Evolutionary conservation across 1,140 invertebrate genomes (phyloP), one percentile per base, ranked within the genome.

Genomic region (Zophobas morio): DNA sequence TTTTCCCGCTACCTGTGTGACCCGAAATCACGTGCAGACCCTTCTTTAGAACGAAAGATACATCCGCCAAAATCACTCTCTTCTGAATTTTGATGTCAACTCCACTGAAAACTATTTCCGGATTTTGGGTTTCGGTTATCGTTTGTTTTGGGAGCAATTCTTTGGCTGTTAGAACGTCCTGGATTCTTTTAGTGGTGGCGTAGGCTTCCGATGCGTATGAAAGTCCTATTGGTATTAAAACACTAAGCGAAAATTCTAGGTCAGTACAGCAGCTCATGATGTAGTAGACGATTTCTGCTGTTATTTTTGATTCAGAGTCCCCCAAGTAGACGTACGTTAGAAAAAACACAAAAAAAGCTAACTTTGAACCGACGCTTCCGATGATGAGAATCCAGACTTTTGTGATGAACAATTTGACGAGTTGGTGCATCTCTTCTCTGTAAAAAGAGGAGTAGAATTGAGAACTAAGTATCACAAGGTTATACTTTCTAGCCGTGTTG

Each of bases 1-100:
- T 92, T 88, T 96, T 97, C 6, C 95, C 94, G 3, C 92, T 88
- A 35, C 95, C 95, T 33, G 96, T 93, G 60, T 92, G 89, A 34
- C 95, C 95, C 51, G 94, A 91, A 0, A 96, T 84, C 1, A 91
- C 91, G 37, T 92, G 82, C 37, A 95, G 88, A 1, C 92, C 91
- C 3, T 88, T 84, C 66, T 86, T 82, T 0, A 91, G 87, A 2
- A 85, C 85, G n/a, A 93, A 80, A 42, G 85, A 89, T 3, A 95
- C 88, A 70, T 92, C 88, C 47, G 88, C 88, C 6, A 94, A 84
- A 0, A 91, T 90, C 74, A 88, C 85, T 5, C 88, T 72, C 1
- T 77, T 78, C 4, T 74, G 46, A 36, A 83, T 74, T n/a, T 70
- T 70, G 3, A 76, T 78, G 2, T 74, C 76, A 1, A 81, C 66